phyloP scores from a whole-genome alignment of 2,888 invertebrate species.

The Seira sanloemensis region DNA sequence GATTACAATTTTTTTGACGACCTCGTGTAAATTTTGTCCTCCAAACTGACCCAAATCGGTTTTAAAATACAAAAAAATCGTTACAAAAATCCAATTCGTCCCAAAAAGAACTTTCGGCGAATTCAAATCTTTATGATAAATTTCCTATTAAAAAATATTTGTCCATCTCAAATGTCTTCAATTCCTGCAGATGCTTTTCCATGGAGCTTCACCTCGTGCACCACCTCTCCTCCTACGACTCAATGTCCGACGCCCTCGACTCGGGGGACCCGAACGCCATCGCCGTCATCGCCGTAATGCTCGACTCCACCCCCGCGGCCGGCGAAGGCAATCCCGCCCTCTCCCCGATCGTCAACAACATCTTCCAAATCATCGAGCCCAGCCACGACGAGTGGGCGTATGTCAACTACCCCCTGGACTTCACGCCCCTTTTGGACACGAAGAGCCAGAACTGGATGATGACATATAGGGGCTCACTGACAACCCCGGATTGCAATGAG shows the following conservation, averaged over 20 bases:
- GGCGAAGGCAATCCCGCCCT: conserved; percentile 35
- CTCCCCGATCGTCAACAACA: conserved; percentile 48
- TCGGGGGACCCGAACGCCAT: conserved; percentile 50
- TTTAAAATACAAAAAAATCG: too few species aligned
- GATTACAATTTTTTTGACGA: too few species aligned
- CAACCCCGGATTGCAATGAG: conserved; percentile 54
- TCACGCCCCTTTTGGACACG: conserved; percentile 37
- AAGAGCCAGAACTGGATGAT: conserved; percentile 23
- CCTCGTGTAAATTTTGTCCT: too few species aligned
- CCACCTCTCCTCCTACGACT: conserved; percentile 25
- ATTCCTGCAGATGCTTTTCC: conserved; percentile 50
- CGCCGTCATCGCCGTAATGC: conserved; percentile 46
- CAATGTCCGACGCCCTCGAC: conserved; percentile 37
- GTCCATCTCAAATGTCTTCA: too few species aligned
- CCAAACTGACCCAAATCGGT: too few species aligned
- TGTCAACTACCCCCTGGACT: conserved; percentile 41
- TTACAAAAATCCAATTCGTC: too few species aligned
- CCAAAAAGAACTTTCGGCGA: too few species aligned
- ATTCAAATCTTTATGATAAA: too few species aligned
- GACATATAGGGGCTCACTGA: conserved; percentile 44
- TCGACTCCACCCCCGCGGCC: conserved; percentile 38
- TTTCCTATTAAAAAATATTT: too few species aligned
- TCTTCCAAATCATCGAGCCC: conserved; percentile 42
- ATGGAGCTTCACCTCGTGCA: conserved; percentile 58
- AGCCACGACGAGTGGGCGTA: conserved; percentile 38